phyloP scores from a whole-genome alignment of 2,113 vertebrate genomes.

The Megaptera novaeangliae region DNA sequence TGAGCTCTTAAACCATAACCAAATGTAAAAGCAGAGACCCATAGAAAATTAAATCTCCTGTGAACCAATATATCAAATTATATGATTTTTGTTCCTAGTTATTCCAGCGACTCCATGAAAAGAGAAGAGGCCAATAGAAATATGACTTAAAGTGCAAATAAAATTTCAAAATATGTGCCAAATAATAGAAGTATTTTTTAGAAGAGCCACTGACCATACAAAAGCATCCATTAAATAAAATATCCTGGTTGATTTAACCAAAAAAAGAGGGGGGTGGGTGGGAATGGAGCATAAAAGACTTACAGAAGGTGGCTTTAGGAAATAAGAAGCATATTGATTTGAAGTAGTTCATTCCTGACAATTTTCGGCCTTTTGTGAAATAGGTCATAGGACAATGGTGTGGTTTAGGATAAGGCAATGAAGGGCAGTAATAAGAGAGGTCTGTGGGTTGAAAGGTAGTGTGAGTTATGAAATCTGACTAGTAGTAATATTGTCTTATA shows the following conservation, averaged over 20 bases:
- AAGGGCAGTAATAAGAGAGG: not conserved
- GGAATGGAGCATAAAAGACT: not conserved
- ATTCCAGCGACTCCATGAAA: not conserved
- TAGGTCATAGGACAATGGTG: not conserved
- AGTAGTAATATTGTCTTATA: not conserved
- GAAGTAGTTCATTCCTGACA: not conserved
- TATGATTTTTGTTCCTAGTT: slow-evolving; percentile 48
- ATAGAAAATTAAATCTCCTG: slow-evolving; percentile 69
- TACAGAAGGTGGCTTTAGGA: not conserved
- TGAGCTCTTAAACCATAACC: slow-evolving; percentile 64
- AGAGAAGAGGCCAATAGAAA: not conserved
- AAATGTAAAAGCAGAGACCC: slow-evolving; percentile 62
- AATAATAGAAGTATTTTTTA: slow-evolving; percentile 31
- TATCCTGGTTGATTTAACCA: not conserved
- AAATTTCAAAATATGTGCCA: not conserved
- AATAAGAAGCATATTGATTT: slow-evolving; percentile 12
- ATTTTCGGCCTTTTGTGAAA: not conserved
- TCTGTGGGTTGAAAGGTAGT: not conserved
- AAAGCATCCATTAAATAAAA: slow-evolving; percentile 3
- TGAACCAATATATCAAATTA: slow-evolving; percentile 53
- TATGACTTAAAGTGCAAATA: slow-evolving; percentile 17
- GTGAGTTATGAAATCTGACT: not conserved
- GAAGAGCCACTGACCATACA: not conserved
- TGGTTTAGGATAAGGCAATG: not conserved
- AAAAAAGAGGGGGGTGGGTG: not conserved